Percentiles rank a stretch among this genome's conserved stretches.
phyloP scores from a whole-genome alignment of 1,140 invertebrate genomes.

The Cataglyphis hispanica region DNA sequence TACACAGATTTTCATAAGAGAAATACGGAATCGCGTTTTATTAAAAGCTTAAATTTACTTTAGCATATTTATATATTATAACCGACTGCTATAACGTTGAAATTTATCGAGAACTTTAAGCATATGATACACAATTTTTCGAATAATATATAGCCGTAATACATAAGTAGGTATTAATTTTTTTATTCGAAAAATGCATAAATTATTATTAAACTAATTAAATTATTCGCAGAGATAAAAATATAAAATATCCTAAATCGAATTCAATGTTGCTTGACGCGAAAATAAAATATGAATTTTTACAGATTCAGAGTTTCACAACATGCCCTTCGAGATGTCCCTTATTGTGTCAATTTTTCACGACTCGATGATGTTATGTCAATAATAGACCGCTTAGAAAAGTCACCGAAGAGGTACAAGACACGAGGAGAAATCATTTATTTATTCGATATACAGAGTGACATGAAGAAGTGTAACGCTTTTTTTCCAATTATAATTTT shows the following conservation, averaged over 20 bases:
- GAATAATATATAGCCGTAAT: not conserved
- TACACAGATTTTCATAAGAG: slow-evolving; percentile 28
- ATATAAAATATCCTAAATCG: slow-evolving; percentile 10
- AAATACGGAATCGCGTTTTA: slow-evolving; percentile 9
- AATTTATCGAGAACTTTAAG: not conserved
- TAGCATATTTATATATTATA: slow-evolving; percentile 42
- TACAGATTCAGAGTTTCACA: not conserved
- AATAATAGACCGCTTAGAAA: slow-evolving; percentile 39
- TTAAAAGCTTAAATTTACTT: slow-evolving; percentile 14
- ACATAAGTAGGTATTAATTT: slow-evolving; percentile 1
- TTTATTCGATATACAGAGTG: slow-evolving; percentile 43
- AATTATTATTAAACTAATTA: slow-evolving; percentile 41
- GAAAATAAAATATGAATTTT: not conserved
- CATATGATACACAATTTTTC: slow-evolving; percentile 3
- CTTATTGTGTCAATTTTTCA: slow-evolving; percentile 22
- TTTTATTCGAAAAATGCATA: slow-evolving; percentile 4
- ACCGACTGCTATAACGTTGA: not conserved
- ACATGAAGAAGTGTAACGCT: not conserved
- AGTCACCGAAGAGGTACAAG: slow-evolving; percentile 16
- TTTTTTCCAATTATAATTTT: not conserved
- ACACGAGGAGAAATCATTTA: slow-evolving; percentile 43
- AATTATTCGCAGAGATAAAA: not conserved
- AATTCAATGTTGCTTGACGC: not conserved
- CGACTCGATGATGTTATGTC: slow-evolving; percentile 6
- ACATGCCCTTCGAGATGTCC: not conserved